Conservation (phyloP, 1,140 invertebrate species). For the Heliconius congener region DNA sequence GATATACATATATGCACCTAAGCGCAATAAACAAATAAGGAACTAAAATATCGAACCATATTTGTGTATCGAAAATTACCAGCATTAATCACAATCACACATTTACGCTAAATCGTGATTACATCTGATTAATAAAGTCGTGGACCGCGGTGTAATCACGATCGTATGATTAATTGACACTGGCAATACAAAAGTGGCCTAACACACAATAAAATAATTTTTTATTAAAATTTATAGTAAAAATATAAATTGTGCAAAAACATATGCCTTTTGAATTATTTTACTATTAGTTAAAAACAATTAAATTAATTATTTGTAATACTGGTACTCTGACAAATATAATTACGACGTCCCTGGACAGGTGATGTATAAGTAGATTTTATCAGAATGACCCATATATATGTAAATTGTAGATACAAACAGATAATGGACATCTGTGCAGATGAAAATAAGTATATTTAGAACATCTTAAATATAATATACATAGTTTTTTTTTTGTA, state of each 20-base stretch:
- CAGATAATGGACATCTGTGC: too few species aligned
- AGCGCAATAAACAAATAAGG: background rate
- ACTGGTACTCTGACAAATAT: background rate
- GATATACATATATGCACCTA: too few species aligned
- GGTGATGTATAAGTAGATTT: too few species aligned
- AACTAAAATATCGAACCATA: background rate
- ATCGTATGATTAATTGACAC: slow-evolving; percentile 48
- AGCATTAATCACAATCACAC: slow-evolving; percentile 72
- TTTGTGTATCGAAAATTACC: slow-evolving; percentile 18
- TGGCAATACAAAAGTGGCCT: background rate
- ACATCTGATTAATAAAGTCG: slow-evolving; percentile 64
- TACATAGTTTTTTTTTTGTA: too few species aligned
- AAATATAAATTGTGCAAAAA: background rate
- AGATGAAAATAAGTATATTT: too few species aligned
- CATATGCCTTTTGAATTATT: background rate
- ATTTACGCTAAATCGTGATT: slow-evolving; percentile 60
- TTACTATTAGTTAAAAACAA: background rate
- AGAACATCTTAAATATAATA: too few species aligned
- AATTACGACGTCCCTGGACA: background rate
- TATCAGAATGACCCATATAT: too few species aligned
- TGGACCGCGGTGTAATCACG: slow-evolving; percentile 43
- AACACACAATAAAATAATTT: background rate
- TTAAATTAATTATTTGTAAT: too few species aligned
- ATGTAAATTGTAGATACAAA: too few species aligned
- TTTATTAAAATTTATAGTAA: background rate